Base-by-base conservation (phyloP, 2,888 invertebrate species). In the Miltochrista miniata region DNA sequence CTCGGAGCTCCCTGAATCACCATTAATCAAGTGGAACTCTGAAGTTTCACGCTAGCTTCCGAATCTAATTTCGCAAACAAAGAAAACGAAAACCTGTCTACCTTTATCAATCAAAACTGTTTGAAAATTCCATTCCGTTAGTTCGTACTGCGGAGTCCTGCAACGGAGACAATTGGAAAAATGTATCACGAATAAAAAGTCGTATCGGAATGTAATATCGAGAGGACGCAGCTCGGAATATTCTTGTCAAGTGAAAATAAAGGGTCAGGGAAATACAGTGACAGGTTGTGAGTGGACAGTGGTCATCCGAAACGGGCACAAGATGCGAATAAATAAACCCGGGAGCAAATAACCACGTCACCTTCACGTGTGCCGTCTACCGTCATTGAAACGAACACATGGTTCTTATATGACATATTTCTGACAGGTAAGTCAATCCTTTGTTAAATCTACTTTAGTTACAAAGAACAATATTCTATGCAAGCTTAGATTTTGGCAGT, bases 41-140 rank as follows among this genome's bases (percentile, higher is more conserved):
- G 84, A 85, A 89, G 83, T 83, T 85, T 83, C 81, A 80, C 83
- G 84, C 84, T 81, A 83, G 82, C 85, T 85, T 77, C 85, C 71
- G 81, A 87, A 89, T 87, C 87, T 87, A 89, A 90, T 89, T 89
- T 85, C 79, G 83, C 83, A 89, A 90, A 90, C 89, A 90, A 90
- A 89, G 87, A 89, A 90, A 87, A 81, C 85, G 86, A 85, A 89
- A 89, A 84, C 83, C 86, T 83, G 88, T 90, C 90, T 89, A 90
- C 90, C 89, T 89, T 88, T 90, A 90, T 90, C 91, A 90, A 90
- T 91, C 89, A 90, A 89, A 91, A 90, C 85, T 86, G 85, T 87
- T 88, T 85, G 87, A 87, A 90, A 91, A 87, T 88, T 90, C 81
- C 86, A 87, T 90, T 87, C 84, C 78, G 85, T 86, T 87, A 88